Conservation (phyloP, 2,888 invertebrate genomes). For the Keiferia lycopersicella region DNA sequence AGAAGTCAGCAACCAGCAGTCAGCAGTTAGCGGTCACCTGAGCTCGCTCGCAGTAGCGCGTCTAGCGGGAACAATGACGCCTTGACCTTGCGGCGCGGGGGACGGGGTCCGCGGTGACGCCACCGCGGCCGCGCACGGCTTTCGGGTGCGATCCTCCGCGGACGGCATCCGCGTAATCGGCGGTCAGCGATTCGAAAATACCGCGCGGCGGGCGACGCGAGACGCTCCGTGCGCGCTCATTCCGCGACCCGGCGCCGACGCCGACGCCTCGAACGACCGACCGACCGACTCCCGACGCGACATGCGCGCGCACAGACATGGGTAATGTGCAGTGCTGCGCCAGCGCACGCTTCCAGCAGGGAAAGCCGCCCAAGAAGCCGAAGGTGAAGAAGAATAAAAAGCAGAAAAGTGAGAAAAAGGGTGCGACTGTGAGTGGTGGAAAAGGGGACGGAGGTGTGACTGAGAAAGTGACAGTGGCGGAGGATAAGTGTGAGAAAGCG, state of each 20-base stretch:
- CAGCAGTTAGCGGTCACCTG: conserved; percentile 43
- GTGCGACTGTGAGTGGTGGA: conserved; percentile 58
- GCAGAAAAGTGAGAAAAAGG: conserved; percentile 53
- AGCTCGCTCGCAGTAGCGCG: conserved; percentile 51
- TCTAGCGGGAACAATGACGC: conserved; percentile 71
- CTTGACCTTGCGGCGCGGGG: conserved; percentile 78
- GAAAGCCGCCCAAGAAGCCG: conserved; percentile 63
- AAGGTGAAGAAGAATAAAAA: conserved; percentile 52
- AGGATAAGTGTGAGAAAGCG: conserved; percentile 60
- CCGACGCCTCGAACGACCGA: conserved; percentile 78
- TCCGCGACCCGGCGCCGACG: conserved; percentile 79
- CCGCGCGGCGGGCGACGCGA: conserved; percentile 63
- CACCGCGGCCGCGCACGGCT: conserved; percentile 77
- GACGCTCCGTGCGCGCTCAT: conserved; percentile 64
- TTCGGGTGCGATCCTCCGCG: conserved; percentile 80
- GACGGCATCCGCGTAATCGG: conserved; percentile 79
- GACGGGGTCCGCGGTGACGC: conserved; percentile 73
- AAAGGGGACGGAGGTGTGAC: conserved; percentile 59
- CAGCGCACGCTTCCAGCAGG: conserved; percentile 70
- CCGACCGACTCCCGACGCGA: conserved; percentile 73
- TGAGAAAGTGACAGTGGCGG: conserved; percentile 57
- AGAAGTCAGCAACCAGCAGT: conserved; percentile 38
- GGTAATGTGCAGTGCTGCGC: conserved; percentile 81
- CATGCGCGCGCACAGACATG: conserved; percentile 77
- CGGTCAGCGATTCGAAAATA: conserved; percentile 75